A percentile compares a stretch with the other conserved stretches of the same genome.
phyloP scores from a whole-genome alignment of 2,113 vertebrate species.

The Sturnus vulgaris region DNA sequence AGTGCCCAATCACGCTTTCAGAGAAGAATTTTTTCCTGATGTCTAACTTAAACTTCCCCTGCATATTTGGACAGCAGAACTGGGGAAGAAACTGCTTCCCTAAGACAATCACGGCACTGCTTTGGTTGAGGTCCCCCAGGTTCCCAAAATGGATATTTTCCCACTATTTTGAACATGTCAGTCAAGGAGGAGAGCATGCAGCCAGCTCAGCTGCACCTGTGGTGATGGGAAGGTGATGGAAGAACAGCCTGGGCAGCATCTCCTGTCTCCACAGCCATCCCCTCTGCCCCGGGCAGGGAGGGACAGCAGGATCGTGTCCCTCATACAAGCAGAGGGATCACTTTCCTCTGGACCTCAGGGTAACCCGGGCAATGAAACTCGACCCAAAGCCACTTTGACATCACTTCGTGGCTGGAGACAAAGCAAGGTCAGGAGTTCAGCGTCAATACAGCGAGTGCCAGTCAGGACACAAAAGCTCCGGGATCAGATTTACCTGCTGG shows the following conservation, averaged over 20 bases:
- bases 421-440: slow-evolving; percentile 69
- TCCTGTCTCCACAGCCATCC: neutral
- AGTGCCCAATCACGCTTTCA: neutral
- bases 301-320: neutral
- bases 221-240: neutral
- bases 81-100: neutral
- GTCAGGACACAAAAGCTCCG: neutral
- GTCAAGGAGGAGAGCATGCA: neutral
- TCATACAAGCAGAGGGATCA: neutral
- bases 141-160: neutral
- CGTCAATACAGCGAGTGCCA: slow-evolving; percentile 16
- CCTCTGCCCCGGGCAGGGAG: neutral
- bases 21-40: neutral
- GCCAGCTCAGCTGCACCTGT: neutral
- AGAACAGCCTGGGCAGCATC: neutral
- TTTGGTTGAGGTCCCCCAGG: neutral
- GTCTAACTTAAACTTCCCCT: neutral
- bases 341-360: slow-evolving; percentile 55
- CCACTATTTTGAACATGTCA: rapidly evolving
- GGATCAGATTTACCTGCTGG: slow-evolving; percentile 19
- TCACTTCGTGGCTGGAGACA: slow-evolving; percentile 21
- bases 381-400: slow-evolving; percentile 51
- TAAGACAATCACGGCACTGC: neutral
- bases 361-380: slow-evolving; percentile 66
- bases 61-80: rapidly evolving